Base-by-base conservation (phyloP, 2,797 vertebrate genomes). In the Sebastes kiyomatsui region DNA sequence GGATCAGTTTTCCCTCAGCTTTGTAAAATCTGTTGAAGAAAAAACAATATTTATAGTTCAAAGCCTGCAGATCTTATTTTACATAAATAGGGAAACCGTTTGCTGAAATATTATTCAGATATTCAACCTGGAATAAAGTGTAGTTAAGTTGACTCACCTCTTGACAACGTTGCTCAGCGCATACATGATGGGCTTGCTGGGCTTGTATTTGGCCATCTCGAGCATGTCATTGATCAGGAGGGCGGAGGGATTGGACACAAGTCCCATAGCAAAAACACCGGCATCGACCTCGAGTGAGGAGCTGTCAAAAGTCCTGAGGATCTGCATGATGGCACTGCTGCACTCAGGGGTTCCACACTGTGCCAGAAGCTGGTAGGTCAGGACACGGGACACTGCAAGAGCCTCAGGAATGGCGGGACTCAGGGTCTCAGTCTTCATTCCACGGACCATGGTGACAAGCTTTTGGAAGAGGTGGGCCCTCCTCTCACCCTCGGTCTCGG, bases 301-400 rank as follows among this genome's bases (percentile, higher is more conserved):
- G 42, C 82, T 84, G 0, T 95, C 93, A 27, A 95, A 95, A 10
- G 82, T 95, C 81, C 96, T 96, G 80, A 99, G 92, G 88, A 97
- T 95, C 80, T 96, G 95, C 91, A 99, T 96, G 89, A 99, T 94
- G 69, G 93, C 96, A 52, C 95, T 95, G 79, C 95, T 97, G 90
- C 98, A 99, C 84, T 97, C 97, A 13, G 96, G 95, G 54, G 97
- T 98, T 71, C 98, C 98, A 1, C 98, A 99, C 92, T 99, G 98
- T 71, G 92, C 90, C 90, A 99, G 92, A 56, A 96, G 96, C 93
- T 99, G 98, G 70, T 97, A 84, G 22, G 96, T 97, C 89, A 99
- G 87, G 23, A 95, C 92, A 49, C 94, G 86, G 80, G 94, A 96
- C 74, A 95, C 74, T 16, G 92, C 90, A 14, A 97, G 89, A 85